These are phyloP conservation scores for Mythimna lalbum DNA, from an alignment of 2,888 invertebrate genomes.

Conservation along the genomic window DNA sequence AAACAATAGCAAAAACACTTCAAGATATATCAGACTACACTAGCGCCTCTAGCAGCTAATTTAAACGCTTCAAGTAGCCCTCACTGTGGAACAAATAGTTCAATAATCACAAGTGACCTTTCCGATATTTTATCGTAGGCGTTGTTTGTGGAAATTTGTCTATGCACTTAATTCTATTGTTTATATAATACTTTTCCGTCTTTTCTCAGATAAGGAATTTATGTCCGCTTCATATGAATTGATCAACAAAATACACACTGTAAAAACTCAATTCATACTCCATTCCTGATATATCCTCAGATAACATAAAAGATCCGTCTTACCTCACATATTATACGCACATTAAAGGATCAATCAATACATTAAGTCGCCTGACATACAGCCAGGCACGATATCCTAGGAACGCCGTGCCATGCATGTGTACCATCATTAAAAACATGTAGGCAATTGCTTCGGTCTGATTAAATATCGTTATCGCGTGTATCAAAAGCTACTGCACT, in stretches of 20 bases:
- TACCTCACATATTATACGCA: conserved; percentile 38
- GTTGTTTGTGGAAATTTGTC: conserved; percentile 17
- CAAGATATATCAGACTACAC: too few species aligned
- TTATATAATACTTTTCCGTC: background rate
- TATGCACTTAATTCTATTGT: conserved; percentile 13
- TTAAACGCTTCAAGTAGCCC: too few species aligned
- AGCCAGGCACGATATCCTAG: conserved; percentile 42
- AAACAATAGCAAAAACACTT: too few species aligned
- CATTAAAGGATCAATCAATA: conserved; percentile 55
- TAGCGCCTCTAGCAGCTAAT: too few species aligned
- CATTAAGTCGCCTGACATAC: conserved; percentile 46
- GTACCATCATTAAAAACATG: conserved; percentile 61
- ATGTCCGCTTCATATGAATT: background rate
- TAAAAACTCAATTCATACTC: conserved; percentile 4
- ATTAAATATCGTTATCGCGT: conserved; percentile 73
- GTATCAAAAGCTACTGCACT: conserved; percentile 82
- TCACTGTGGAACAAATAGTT: conserved; percentile 8
- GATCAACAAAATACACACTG: conserved; percentile 5
- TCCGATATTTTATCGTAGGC: conserved; percentile 8
- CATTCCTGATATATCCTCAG: background rate
- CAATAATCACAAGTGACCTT: conserved; percentile 24
- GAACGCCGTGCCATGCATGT: conserved; percentile 46
- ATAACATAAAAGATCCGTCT: conserved; percentile 28
- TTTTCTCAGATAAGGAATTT: conserved; percentile 16
- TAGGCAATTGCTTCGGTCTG: conserved; percentile 68